Conservation (phyloP, 2,797 vertebrate genomes). For the Cephalopachus bancanus region DNA sequence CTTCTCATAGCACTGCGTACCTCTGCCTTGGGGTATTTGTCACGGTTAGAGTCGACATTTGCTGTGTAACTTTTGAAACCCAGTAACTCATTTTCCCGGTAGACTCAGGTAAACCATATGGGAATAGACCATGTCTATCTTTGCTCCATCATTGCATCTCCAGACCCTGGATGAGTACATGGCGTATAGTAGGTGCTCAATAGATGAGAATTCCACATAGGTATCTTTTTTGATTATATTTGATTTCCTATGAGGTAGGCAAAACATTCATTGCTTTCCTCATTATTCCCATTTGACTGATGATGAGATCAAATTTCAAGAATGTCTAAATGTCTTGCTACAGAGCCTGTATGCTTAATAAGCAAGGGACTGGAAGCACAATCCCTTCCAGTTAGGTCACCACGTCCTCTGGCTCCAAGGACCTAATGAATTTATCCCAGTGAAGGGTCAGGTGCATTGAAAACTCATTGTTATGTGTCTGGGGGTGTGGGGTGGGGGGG, state of each 20-base stretch:
- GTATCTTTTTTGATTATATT: neutral
- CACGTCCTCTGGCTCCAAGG: neutral
- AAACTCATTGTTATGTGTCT: neutral
- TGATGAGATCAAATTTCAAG: conserved; percentile 33
- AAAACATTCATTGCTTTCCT: neutral
- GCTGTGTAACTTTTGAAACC: conserved; percentile 15
- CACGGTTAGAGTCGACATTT: neutral
- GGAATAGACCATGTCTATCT: neutral
- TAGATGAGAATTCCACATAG: neutral
- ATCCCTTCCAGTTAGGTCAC: neutral
- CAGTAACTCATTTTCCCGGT: neutral
- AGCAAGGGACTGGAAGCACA: neutral
- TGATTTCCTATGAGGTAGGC: neutral
- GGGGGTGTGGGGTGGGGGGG: neutral
- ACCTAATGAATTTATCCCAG: neutral
- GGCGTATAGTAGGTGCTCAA: neutral
- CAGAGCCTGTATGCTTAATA: neutral
- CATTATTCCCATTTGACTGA: neutral
- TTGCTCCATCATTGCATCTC: neutral
- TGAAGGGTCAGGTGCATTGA: neutral
- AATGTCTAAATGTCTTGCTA: neutral
- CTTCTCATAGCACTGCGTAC: neutral
- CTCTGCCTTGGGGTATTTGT: neutral
- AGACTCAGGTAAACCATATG: neutral
- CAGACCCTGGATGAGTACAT: neutral